phyloP scores from a whole-genome alignment of 2,113 vertebrate genomes.

The Grus americana region DNA sequence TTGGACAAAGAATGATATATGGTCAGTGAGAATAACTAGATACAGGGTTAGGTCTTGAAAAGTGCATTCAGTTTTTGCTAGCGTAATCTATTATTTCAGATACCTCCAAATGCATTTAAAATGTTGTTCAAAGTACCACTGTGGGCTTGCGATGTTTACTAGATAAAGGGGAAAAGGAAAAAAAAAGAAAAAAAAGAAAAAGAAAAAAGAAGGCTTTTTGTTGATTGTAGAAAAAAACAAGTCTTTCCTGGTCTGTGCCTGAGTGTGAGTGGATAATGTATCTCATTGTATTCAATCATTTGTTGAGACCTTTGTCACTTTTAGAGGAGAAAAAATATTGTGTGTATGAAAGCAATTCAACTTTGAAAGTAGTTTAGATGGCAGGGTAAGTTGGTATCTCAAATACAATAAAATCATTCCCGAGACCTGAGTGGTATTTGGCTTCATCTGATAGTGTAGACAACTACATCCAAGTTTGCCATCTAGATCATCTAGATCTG shows the following conservation, averaged over 20 bases:
- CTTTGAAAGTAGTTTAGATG: neutral
- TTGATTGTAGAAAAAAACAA: neutral
- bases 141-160: neutral
- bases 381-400: neutral
- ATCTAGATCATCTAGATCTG: neutral
- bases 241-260: neutral
- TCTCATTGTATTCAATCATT: neutral
- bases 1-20: neutral
- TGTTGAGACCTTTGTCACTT: neutral
- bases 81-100: neutral
- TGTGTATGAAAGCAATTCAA: neutral
- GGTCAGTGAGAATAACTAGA: neutral
- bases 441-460: neutral
- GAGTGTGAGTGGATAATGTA: neutral
- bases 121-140: neutral
- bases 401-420: neutral
- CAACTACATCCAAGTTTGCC: neutral
- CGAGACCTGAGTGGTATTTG: neutral
- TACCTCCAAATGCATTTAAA: neutral
- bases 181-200: too few species aligned
- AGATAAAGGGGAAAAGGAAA: neutral
- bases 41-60: neutral
- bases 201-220: neutral
- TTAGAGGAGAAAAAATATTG: neutral
- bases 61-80: neutral